phyloP scores from a whole-genome alignment of 2,113 vertebrate genomes.

The Pedionomus torquatus region DNA sequence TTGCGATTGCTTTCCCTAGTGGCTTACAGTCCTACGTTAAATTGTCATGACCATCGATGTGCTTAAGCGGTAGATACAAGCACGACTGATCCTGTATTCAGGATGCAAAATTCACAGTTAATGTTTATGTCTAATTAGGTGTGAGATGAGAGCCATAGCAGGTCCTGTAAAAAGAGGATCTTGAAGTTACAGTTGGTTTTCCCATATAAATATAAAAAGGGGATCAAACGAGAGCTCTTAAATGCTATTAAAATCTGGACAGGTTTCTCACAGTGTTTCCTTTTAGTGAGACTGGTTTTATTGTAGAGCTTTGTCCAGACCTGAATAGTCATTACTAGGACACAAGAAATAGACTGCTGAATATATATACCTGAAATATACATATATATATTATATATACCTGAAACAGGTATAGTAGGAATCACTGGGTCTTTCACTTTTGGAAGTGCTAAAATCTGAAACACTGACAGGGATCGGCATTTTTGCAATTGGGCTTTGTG shows the following conservation, averaged over 20 bases:
- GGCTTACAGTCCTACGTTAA: background rate
- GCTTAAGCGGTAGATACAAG: background rate
- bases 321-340: background rate
- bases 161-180: background rate
- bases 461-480: background rate
- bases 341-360: background rate
- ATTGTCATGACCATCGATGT: background rate
- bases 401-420: background rate
- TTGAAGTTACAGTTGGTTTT: background rate
- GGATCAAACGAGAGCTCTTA: background rate
- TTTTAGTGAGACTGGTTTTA: background rate
- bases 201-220: background rate
- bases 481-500: background rate
- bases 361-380: no score
- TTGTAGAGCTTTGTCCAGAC: background rate
- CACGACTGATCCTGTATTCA: conserved; percentile 19
- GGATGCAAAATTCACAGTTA: background rate
- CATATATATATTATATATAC: no score
- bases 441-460: background rate
- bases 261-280: background rate
- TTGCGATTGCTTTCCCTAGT: background rate
- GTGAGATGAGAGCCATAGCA: background rate
- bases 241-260: background rate
- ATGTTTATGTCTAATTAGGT: conserved; percentile 34
- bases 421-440: background rate